Conservation (phyloP, 2,797 vertebrate species). For the Lagodon rhomboides region DNA sequence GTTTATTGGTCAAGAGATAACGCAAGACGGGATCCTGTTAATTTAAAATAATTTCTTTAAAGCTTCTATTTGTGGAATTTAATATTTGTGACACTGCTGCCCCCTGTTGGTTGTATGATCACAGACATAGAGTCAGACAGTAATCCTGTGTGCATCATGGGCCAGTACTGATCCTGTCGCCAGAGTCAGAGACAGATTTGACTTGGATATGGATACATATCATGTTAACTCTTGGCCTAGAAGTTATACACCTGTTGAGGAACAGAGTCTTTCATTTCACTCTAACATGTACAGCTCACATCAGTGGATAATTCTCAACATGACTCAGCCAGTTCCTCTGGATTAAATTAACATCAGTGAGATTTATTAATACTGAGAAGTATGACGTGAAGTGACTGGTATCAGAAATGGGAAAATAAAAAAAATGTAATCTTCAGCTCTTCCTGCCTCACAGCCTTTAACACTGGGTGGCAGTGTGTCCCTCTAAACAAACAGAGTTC, state of each 20-base stretch:
- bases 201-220: neutral
- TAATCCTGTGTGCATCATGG: neutral
- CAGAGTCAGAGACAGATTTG: neutral
- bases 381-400: neutral
- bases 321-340: neutral
- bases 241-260: neutral
- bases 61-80: neutral
- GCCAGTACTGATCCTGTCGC: neutral
- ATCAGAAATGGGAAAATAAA: constrained; percentile 16
- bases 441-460: constrained; percentile 45
- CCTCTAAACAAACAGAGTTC: constrained; percentile 71
- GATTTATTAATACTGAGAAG: neutral
- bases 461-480: constrained; percentile 86
- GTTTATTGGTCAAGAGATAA: neutral
- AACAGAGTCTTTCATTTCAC: neutral
- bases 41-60: neutral
- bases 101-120: neutral
- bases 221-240: neutral
- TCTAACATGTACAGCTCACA: neutral
- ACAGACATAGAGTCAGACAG: neutral
- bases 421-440: neutral
- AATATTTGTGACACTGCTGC: neutral
- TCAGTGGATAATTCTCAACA: neutral
- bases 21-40: neutral
- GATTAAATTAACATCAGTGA: neutral